These are phyloP conservation scores for Cremastinae sp. DNA, from an alignment of 2,888 invertebrate genomes.

Conservation along the genomic window DNA sequence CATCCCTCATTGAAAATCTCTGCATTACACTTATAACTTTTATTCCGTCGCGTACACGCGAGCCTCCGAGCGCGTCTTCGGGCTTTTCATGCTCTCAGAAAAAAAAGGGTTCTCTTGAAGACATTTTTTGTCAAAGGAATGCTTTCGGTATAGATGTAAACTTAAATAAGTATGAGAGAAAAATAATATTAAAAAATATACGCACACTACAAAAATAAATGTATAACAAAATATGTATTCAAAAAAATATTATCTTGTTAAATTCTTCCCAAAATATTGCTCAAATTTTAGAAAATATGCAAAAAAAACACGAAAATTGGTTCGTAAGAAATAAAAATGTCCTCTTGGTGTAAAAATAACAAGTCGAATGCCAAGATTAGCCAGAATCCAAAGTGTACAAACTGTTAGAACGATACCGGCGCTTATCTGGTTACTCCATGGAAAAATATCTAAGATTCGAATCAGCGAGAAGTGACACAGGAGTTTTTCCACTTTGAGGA, in stretches of 20 bases:
- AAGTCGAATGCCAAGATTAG: slow-evolving; percentile 47
- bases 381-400: slow-evolving; percentile 53
- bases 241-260: too few species aligned
- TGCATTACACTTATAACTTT: slow-evolving; percentile 8
- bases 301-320: too few species aligned
- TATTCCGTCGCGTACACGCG: slow-evolving; percentile 15
- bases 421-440: slow-evolving; percentile 54
- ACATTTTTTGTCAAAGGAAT: too few species aligned
- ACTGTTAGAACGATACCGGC: slow-evolving; percentile 55
- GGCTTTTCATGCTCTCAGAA: too few species aligned
- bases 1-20: slow-evolving; percentile 16
- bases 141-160: too few species aligned
- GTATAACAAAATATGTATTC: too few species aligned
- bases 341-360: slow-evolving; percentile 55
- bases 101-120: too few species aligned
- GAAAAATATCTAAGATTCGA: slow-evolving; percentile 61
- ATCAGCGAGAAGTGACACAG: slow-evolving; percentile 53
- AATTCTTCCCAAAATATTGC: too few species aligned
- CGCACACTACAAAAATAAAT: slow-evolving; percentile 7
- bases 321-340: slow-evolving; percentile 38
- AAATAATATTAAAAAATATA: too few species aligned
- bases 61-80: background rate
- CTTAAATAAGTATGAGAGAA: too few species aligned
- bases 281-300: too few species aligned
- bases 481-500: slow-evolving; percentile 46